Base-by-base conservation (phyloP, 2,888 invertebrate genomes). In the Toxonevra muliebris region DNA sequence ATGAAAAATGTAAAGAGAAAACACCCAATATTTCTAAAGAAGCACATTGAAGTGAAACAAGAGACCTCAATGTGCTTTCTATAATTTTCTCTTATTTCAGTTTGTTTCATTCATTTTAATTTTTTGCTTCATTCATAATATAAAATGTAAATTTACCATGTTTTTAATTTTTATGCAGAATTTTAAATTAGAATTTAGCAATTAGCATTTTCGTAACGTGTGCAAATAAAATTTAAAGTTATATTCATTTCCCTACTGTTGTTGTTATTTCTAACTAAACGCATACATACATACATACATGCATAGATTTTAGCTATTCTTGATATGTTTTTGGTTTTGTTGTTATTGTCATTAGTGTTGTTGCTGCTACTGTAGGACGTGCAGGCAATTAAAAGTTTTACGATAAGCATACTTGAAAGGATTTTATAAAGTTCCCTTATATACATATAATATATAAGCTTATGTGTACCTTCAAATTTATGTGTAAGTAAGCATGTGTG, bases 371-470 rank as follows among this genome's bases (percentile, higher is more conserved):
- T 52, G 17, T 48, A 65, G 65, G 65, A 52, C 59, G 65, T 65
- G 59, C 52, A 59, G 59, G 65, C 65, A 65, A 65, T 65, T 65
- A 65, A 65, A 65, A 65, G 59, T 65, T 65, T 65, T 65, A 65
- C 65, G 65, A 65, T 65, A 65, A 65, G 65, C 58, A 65, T 43
- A 65, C 65, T 65, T 65, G 65, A 65, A 65, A 59, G 65, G 65
- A 65, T 65, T 65, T 65, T 52, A 19, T 52, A 65, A 65, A 65
- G 58, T 65, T 65, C n/a, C 59, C 17, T 65, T 52, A 65, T 65
- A 58, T 65, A 65, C 58, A 52, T n/a, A n/a, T 65, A 65, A 48
- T 45, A 58, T 19, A 57, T 50, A 48, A 65, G 42, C 10, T 3
- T 15, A 48, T 48, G 48, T 13, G 10, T 4, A 30, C n/a, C n/a